These are phyloP conservation scores for Lacanobia wlatinum DNA, from an alignment of 2,888 invertebrate species.

Conservation along the genomic window DNA sequence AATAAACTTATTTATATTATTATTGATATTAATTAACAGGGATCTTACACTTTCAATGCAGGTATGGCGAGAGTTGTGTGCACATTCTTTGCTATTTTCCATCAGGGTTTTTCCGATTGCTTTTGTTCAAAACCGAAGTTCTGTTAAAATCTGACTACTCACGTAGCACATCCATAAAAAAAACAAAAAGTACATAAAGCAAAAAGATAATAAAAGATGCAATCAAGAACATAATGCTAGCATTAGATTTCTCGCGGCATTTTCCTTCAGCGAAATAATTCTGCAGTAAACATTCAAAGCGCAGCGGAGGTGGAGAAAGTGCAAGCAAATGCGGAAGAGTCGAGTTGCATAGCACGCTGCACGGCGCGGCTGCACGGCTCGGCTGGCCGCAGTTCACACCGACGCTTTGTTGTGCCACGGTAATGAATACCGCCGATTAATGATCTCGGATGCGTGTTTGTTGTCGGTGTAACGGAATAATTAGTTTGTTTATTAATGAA, in stretches of 20 bases:
- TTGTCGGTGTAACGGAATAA: constrained; percentile 60
- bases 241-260: constrained; percentile 62
- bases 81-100: too few species aligned
- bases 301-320: constrained; percentile 79
- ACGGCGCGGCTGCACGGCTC: constrained; percentile 51
- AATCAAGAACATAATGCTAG: constrained; percentile 66
- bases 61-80: too few species aligned
- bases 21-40: not conserved
- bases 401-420: constrained; percentile 57
- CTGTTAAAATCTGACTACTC: not conserved
- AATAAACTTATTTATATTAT: not conserved
- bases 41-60: not conserved
- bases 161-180: not conserved
- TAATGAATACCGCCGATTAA: constrained; percentile 57
- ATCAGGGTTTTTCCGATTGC: not conserved
- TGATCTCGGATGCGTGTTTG: constrained; percentile 61
- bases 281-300: constrained; percentile 71
- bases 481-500: constrained; percentile 62
- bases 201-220: constrained; percentile 60
- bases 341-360: constrained; percentile 42
- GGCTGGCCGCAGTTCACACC: constrained; percentile 60
- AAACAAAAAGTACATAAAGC: constrained; percentile 29
- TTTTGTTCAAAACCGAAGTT: not conserved
- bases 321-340: constrained; percentile 77
- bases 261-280: constrained; percentile 72